phyloP scores from a whole-genome alignment of 2,797 vertebrate species.

The Malurus splendens region DNA sequence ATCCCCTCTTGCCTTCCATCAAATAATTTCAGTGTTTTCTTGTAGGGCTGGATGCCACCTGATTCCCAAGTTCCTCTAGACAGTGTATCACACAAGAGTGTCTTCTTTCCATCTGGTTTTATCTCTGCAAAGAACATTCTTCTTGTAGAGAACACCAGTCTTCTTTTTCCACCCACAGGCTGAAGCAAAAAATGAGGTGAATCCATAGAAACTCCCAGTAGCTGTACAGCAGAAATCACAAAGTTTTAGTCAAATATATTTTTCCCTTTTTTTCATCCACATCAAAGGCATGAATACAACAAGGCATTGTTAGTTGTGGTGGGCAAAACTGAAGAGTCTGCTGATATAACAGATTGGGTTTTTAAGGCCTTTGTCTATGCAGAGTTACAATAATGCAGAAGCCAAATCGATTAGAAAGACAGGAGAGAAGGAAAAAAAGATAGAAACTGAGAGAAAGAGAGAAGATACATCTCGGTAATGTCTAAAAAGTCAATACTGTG shows the following conservation, averaged over 20 bases:
- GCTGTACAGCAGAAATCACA: conserved; percentile 72
- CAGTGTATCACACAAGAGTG: neutral
- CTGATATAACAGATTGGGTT: conserved; percentile 76
- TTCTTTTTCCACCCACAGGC: conserved; percentile 56
- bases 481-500: conserved; percentile 71
- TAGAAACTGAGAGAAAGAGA: conserved; percentile 57
- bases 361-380: conserved; percentile 93
- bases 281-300: conserved; percentile 81
- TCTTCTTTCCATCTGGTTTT: conserved; percentile 63
- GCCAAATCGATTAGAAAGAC: conserved; percentile 72
- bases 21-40: neutral
- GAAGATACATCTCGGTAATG: conserved; percentile 63
- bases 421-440: conserved; percentile 49
- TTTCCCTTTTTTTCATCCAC: conserved; percentile 87
- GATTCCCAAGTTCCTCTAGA: conserved; percentile 43
- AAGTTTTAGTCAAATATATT: conserved; percentile 71
- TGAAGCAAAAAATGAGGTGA: conserved; percentile 70
- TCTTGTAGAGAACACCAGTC: conserved; percentile 53
- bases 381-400: conserved; percentile 83
- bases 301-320: conserved; percentile 78
- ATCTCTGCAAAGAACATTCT: conserved; percentile 55
- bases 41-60: conserved; percentile 26
- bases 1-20: conserved; percentile 44
- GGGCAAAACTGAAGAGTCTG: conserved; percentile 77
- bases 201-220: conserved; percentile 71